These are phyloP conservation scores for Platynereis dumerilii DNA, from an alignment of 2,888 invertebrate genomes.

Conservation along the genomic window DNA sequence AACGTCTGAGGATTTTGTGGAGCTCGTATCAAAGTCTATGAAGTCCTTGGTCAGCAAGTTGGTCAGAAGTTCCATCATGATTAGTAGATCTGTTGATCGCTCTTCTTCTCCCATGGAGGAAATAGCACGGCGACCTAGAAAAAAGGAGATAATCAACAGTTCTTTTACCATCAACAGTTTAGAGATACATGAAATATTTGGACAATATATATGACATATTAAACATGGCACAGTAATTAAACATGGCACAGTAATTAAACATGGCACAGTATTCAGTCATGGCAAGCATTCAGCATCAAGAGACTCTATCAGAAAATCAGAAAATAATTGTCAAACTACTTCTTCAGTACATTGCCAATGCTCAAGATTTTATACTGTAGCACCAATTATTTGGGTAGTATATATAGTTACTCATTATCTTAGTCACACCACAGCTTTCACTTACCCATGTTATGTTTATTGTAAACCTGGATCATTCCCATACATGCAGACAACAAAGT, in stretches of 20 bases:
- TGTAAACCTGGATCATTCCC: conserved; percentile 74
- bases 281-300: too few relatives aligned
- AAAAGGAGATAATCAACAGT: too few relatives aligned
- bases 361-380: too few relatives aligned
- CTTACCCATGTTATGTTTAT: conserved; percentile 62
- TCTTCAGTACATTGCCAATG: too few relatives aligned
- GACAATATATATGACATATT: background rate
- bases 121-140: background rate
- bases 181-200: too few relatives aligned
- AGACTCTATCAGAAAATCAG: too few relatives aligned
- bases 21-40: conserved; percentile 62
- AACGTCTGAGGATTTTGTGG: background rate
- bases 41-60: conserved; percentile 70
- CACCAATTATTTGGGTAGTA: too few relatives aligned
- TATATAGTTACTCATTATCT: too few relatives aligned
- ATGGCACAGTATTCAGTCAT: background rate
- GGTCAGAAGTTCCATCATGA: conserved; percentile 79
- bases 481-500: conserved; percentile 75
- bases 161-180: too few relatives aligned
- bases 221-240: background rate
- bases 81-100: conserved; percentile 75
- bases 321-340: too few relatives aligned
- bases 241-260: background rate
- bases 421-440: too few relatives aligned
- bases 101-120: conserved; percentile 69